These are phyloP conservation scores for Apoderus coryli DNA, from an alignment of 2,888 invertebrate species.

Conservation along the genomic window DNA sequence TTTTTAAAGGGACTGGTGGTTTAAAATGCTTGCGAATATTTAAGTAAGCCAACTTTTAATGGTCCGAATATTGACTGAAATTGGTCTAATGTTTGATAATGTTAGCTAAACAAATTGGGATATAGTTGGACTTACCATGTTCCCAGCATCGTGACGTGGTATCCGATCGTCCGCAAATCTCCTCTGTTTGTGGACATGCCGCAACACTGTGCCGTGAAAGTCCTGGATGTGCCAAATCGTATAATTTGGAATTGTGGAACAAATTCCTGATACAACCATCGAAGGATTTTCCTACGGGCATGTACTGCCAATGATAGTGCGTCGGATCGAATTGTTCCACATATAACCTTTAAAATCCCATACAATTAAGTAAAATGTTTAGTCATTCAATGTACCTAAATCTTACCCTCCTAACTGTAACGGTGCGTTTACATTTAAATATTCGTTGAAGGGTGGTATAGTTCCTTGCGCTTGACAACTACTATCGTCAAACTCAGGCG, in stretches of 20 bases:
- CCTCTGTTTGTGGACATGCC: conserved; percentile 89
- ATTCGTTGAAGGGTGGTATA: conserved; percentile 90
- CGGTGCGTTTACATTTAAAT: conserved; percentile 89
- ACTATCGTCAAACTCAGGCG: conserved; percentile 76
- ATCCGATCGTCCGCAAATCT: conserved; percentile 77
- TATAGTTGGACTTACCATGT: no score
- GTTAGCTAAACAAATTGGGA: no score
- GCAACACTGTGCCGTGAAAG: conserved; percentile 71
- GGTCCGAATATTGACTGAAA: no score
- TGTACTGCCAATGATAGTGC: conserved; percentile 80
- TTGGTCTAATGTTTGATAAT: no score
- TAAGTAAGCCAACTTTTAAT: no score
- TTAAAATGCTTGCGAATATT: no score
- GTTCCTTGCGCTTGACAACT: conserved; percentile 81
- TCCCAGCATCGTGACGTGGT: conserved; percentile 79
- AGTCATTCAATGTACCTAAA: conserved; percentile 35
- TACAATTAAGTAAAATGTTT: background rate
- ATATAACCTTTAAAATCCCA: conserved; percentile 35
- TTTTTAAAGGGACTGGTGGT: no score
- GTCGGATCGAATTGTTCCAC: conserved; percentile 81
- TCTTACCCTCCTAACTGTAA: conserved; percentile 77
- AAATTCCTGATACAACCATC: conserved; percentile 94
- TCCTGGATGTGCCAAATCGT: conserved; percentile 90
- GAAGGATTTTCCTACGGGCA: conserved; percentile 81
- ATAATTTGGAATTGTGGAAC: conserved; percentile 88